Evolutionary conservation across 2,797 vertebrate species (phyloP).

Genomic region (Galago senegalensis): DNA sequence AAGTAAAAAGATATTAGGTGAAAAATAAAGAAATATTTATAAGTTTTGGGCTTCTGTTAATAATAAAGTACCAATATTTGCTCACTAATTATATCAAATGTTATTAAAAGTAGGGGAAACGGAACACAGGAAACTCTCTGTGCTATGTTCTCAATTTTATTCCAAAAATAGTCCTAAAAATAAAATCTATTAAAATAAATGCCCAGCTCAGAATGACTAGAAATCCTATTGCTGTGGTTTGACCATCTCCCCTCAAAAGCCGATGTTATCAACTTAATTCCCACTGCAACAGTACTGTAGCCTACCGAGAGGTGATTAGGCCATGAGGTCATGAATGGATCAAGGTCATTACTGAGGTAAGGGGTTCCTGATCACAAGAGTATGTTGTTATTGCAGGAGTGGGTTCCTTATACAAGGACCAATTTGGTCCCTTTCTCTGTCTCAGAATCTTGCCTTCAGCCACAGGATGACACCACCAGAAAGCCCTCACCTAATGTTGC

Average conservation of each 20-base stretch:
- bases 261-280: neutral
- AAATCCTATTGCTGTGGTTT: neutral
- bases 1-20: neutral
- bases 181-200: conserved; percentile 33
- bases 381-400: neutral
- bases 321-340: neutral
- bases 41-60: neutral
- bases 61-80: neutral
- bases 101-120: neutral
- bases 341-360: neutral
- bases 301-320: neutral
- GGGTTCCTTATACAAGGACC: neutral
- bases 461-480: neutral
- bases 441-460: neutral
- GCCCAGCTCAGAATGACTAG: neutral
- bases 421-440: neutral
- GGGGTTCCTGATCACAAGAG: neutral
- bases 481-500: neutral
- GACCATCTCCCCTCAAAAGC: neutral
- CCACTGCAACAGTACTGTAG: neutral
- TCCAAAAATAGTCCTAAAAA: neutral
- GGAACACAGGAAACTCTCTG: neutral
- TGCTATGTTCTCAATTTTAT: neutral
- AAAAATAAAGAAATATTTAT: neutral
- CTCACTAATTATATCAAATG: neutral